These are phyloP conservation scores for Drosophila truncata DNA, from an alignment of 1,140 invertebrate species.

Conservation along the genomic window DNA sequence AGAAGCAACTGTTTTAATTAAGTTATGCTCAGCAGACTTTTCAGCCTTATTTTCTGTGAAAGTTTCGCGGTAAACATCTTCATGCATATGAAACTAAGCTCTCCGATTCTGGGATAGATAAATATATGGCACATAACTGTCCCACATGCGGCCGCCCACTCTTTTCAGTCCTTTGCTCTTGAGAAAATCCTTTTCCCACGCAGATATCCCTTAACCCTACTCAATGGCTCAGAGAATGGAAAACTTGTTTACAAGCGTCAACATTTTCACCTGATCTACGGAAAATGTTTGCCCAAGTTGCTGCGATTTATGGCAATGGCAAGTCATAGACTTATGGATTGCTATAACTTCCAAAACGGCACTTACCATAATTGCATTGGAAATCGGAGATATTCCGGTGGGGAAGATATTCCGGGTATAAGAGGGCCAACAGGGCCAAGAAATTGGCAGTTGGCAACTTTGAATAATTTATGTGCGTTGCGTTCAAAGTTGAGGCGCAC, in stretches of 20 bases:
- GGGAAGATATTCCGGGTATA: background rate
- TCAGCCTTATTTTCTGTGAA: background rate
- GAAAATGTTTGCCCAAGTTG: constrained; percentile 60
- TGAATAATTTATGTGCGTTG: constrained; percentile 77
- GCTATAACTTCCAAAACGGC: constrained; percentile 71
- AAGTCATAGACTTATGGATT: constrained; percentile 83
- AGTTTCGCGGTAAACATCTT: constrained; percentile 48
- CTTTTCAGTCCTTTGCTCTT: background rate
- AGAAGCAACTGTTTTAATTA: constrained; percentile 43
- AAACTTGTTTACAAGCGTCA: constrained; percentile 78
- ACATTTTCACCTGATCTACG: constrained; percentile 64
- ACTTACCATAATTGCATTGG: constrained; percentile 82
- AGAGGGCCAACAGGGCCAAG: background rate
- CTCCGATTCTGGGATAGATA: constrained; percentile 37
- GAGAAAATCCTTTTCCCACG: constrained; percentile 17
- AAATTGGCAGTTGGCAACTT: constrained; percentile 61
- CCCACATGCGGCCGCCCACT: background rate
- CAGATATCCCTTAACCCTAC: constrained; percentile 39
- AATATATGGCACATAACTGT: constrained; percentile 39
- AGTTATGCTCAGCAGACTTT: constrained; percentile 25
- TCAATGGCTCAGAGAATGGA: constrained; percentile 38
- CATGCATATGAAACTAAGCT: constrained; percentile 49
- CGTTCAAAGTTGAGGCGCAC: constrained; percentile 76
- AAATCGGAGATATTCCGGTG: constrained; percentile 31
- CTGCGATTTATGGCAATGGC: constrained; percentile 73